These are phyloP conservation scores for Cinara cedri DNA, from an alignment of 2,888 invertebrate genomes.

Conservation along the genomic window DNA sequence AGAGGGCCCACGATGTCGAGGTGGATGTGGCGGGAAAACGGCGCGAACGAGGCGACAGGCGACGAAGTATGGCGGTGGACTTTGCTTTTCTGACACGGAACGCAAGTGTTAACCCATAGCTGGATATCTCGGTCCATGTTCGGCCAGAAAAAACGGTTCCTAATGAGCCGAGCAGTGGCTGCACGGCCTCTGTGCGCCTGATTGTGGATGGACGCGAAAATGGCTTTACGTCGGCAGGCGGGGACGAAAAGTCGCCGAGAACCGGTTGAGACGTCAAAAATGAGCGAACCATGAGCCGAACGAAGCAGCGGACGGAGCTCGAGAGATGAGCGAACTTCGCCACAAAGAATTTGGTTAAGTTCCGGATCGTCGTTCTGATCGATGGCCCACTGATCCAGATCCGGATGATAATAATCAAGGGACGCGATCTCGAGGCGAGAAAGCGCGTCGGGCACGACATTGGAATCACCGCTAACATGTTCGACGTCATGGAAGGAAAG, in stretches of 20 bases:
- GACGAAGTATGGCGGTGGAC: too few relatives aligned
- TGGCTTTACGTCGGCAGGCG: conserved; percentile 59
- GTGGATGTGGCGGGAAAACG: conserved; percentile 61
- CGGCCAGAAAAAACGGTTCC: too few relatives aligned
- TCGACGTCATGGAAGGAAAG: background rate
- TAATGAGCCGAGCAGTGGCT: too few relatives aligned
- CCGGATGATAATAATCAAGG: background rate
- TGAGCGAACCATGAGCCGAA: background rate
- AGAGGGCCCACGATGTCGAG: conserved; percentile 64
- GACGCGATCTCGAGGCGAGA: background rate
- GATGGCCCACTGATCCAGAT: background rate
- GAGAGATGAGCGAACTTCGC: too few relatives aligned
- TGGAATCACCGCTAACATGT: too few relatives aligned
- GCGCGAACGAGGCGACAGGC: conserved; percentile 57
- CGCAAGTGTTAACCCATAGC: too few relatives aligned
- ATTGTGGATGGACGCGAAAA: conserved; percentile 60
- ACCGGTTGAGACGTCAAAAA: conserved; percentile 24
- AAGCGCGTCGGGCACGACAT: too few relatives aligned
- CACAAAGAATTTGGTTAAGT: background rate
- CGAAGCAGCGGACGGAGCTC: too few relatives aligned
- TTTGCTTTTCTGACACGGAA: too few relatives aligned
- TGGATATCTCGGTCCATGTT: too few relatives aligned
- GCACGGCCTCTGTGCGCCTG: too few relatives aligned
- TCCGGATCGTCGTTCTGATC: background rate
- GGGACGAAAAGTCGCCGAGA: conserved; percentile 58